Evolutionary conservation across 2,113 vertebrate species (phyloP).

Genomic region (Beaufortia kweichowensis): DNA sequence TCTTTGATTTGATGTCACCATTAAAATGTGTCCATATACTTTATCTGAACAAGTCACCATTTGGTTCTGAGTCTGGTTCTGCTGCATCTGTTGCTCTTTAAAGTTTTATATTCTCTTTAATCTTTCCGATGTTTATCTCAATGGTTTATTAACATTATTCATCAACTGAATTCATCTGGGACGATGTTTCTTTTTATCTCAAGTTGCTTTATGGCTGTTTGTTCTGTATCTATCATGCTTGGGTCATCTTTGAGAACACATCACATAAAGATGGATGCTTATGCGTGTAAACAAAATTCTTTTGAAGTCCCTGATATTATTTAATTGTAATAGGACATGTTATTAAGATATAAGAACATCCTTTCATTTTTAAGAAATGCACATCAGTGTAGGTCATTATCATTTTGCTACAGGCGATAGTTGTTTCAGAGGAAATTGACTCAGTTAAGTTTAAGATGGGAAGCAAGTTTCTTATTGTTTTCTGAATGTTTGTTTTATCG

Average conservation of each 20-base stretch:
- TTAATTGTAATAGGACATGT: not conserved
- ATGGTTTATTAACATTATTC: conserved; percentile 8
- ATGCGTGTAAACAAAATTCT: not conserved
- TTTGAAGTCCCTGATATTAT: conserved; percentile 18
- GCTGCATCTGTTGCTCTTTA: conserved; percentile 10
- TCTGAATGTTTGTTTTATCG: not conserved
- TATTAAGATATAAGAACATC: conserved; percentile 17
- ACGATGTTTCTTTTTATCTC: conserved; percentile 7
- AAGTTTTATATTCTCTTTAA: conserved; percentile 14
- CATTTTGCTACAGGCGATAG: not conserved
- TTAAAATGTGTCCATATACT: not conserved
- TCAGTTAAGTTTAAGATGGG: not conserved
- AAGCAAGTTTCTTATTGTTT: not conserved
- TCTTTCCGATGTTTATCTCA: conserved; percentile 21
- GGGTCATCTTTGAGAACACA: not conserved
- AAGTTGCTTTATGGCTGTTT: not conserved
- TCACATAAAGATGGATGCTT: not conserved
- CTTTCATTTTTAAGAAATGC: conserved; percentile 36
- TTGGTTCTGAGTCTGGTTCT: conserved; percentile 2
- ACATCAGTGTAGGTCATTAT: not conserved
- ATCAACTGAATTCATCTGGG: not conserved
- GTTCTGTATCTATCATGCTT: conserved; percentile 7
- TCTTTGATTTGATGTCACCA: not conserved
- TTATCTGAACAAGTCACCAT: not conserved
- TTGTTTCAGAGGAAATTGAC: not conserved